Evolutionary conservation across 2,113 vertebrate genomes (phyloP).

Genomic region (Takifugu flavidus): DNA sequence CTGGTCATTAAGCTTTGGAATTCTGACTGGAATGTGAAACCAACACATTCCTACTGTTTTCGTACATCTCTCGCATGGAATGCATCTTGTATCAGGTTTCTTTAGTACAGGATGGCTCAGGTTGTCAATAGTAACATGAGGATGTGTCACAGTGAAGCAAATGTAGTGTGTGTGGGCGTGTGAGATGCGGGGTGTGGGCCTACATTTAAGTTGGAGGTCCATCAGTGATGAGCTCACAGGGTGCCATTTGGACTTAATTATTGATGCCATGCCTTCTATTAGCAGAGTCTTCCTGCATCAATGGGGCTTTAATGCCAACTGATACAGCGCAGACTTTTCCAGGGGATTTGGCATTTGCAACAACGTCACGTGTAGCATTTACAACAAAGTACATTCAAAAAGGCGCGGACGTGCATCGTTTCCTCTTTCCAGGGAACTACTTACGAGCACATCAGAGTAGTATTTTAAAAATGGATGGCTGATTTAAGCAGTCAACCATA

Average conservation of each 20-base stretch:
- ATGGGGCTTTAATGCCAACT: not conserved
- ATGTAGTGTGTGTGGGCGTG: slow-evolving; percentile 42
- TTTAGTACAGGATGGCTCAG: slow-evolving; percentile 57
- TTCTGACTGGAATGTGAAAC: too few relatives aligned
- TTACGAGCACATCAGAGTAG: not conserved
- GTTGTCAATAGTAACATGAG: slow-evolving; percentile 64
- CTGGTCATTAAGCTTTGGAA: too few relatives aligned
- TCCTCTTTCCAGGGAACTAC: not conserved
- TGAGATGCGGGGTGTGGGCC: slow-evolving; percentile 17
- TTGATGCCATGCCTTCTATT: slow-evolving; percentile 16
- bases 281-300: not conserved
- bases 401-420: slow-evolving; percentile 3
- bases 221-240: slow-evolving; percentile 8
- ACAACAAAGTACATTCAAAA: not conserved
- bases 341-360: too few relatives aligned
- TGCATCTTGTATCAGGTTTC: slow-evolving; percentile 6
- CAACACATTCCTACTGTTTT: too few relatives aligned
- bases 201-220: slow-evolving; percentile 4
- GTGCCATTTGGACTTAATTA: slow-evolving; percentile 18
- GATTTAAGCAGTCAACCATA: slow-evolving; percentile 24
- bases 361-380: slow-evolving; percentile 19
- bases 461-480: slow-evolving; percentile 26
- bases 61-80: not conserved
- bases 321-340: not conserved
- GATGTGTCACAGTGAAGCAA: slow-evolving; percentile 48